Base-by-base conservation (phyloP, 2,888 invertebrate genomes). In the Oxyteleia sp. region DNA sequence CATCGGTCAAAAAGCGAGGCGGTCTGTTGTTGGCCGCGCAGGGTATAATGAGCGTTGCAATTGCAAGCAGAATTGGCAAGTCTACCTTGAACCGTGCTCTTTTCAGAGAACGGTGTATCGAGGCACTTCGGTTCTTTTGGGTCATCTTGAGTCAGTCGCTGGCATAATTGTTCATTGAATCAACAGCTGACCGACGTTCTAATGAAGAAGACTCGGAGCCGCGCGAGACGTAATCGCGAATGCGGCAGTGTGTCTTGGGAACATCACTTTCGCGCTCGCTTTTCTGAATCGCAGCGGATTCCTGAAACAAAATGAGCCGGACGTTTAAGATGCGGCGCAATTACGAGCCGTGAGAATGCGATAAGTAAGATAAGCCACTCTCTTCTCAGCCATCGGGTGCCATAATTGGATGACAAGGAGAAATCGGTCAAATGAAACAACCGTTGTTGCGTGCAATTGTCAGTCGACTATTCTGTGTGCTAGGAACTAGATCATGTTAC, bases 1-100 rank as follows among this genome's bases (percentile, higher is more conserved):
- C 97, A 90, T 97, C 97, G 78, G 84, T 84, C 75, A 97, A 95
- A 93, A 98, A 98, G 84, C 97, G 95, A n/a, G 98, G 98, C 51
- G 98, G 97, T 89, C 96, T 95, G 94, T 98, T 98, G 83, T 95
- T 95, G 59, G 93, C 92, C 20, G 85, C 87, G 75, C 90, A 89
- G 11, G 85, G 82, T 35, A 87, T 81, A 84, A 88, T 57, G 64
- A 91, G 72, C 49, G 84, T 88, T 49, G 79, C 64, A 16, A 91
- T 76, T 26, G 88, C 68, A 49, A 88, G 78, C 15, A 88, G 53
- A 11, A 89, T 63, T n/a, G 69, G 16, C 57, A 57, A 63, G 47
- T 72, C 74, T 16, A 53, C 43, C 35, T 89, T 89, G 83, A 87
- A 84, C 51, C 89, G 85, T 1, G 87, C 80, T 20, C 88, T 85